Evolutionary conservation across 2,113 vertebrate species (phyloP), one percentile per base, ranked within the genome.

Genomic region (Solea solea): DNA sequence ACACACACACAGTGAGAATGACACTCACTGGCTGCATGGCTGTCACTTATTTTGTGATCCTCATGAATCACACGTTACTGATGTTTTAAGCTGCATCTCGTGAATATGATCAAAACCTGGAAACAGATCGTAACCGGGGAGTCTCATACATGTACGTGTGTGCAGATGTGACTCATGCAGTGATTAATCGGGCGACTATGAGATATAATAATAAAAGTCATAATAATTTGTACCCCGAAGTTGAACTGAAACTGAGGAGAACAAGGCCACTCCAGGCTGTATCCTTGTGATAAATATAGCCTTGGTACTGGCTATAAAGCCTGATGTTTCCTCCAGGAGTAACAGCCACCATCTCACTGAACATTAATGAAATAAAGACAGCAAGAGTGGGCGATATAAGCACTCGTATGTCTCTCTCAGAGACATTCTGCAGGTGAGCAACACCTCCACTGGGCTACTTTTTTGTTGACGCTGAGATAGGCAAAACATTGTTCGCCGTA

Each of bases 221-320:
- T n/a, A 40, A n/a, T 57, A 57, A 41, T 57, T 41, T 40, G 40
- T 8, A 41, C 14, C 21, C 51, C 11, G 9, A 11, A 25, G 9
- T 10, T 49, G 8, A 49, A 39, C 12, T 39, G 13, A 56, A 5
- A 16, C 34, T 39, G 15, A 56, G 54, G 28, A 56, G 13, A 34
- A 34, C 9, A 3, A 9, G 15, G 34, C 34, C 14, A 16, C 55
- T 57, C 13, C 7, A 10, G 48, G 15, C 48, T 5, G 1, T 34
- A 34, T 34, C 34, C 51, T 52, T 25, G 56, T 59, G 40, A 42
- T 59, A 21, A 59, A 59, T 21, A 59, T 13, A 59, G n/a, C 56
- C 56, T 44, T 21, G 40, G 40, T 44, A 59, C 9, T 21, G 56
- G 10, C 56, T 21, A 21, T 59, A 59, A 25, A 44, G 21, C n/a